These are phyloP conservation scores for Petromus typicus DNA, from an alignment of 2,113 vertebrate genomes.

Conservation along the genomic window DNA sequence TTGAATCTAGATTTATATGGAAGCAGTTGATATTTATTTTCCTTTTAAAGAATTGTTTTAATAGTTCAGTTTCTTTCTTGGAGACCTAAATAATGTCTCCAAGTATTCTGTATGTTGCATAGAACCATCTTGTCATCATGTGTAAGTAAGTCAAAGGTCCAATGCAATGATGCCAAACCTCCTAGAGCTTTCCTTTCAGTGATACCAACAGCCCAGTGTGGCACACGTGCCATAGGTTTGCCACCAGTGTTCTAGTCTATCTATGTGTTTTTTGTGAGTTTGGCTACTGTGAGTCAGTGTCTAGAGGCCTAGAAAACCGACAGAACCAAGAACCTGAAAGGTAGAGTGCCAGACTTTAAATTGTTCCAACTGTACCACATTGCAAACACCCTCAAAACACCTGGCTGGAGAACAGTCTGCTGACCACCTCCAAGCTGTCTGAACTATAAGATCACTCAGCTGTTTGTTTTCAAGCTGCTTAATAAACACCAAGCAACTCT, in stretches of 20 bases:
- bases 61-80: conserved; percentile 16
- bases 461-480: conserved; percentile 70
- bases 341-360: not conserved
- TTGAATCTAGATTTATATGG: conserved; percentile 10
- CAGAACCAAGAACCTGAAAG: not conserved
- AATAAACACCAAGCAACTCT: conserved; percentile 53
- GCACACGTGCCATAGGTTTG: not conserved
- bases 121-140: not conserved
- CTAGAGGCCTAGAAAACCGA: not conserved
- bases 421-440: conserved; percentile 42
- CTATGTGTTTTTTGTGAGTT: conserved; percentile 24
- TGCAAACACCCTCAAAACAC: not conserved
- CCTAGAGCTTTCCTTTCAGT: not conserved
- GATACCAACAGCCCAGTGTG: not conserved
- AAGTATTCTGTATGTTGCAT: not conserved
- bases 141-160: not conserved
- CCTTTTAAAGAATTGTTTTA: not conserved
- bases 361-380: not conserved
- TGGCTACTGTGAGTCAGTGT: not conserved
- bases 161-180: not conserved
- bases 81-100: not conserved
- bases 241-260: not conserved
- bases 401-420: conserved; percentile 33
- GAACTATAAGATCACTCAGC: conserved; percentile 54
- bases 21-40: not conserved